Evolutionary conservation across 2,888 invertebrate genomes (phyloP).

Genomic region (Elaeidobius kamerunicus): DNA sequence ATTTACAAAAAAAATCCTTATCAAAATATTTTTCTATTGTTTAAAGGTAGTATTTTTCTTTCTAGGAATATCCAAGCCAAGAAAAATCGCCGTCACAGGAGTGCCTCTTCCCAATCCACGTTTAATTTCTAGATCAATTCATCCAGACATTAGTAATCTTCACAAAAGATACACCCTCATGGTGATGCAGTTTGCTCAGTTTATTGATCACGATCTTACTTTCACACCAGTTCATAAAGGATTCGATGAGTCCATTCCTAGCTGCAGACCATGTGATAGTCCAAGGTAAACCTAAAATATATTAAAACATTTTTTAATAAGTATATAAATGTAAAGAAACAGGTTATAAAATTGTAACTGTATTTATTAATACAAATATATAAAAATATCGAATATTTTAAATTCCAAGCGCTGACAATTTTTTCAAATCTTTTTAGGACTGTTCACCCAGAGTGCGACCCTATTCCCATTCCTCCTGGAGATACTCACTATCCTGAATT

Average conservation of each 20-base stretch:
- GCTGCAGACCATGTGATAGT: slow-evolving; percentile 87
- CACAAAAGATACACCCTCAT: slow-evolving; percentile 86
- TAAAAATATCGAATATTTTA: too few relatives aligned
- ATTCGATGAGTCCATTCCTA: slow-evolving; percentile 86
- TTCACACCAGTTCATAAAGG: slow-evolving; percentile 91
- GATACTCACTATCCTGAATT: slow-evolving; percentile 89
- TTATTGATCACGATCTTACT: slow-evolving; percentile 92
- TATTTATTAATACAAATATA: too few relatives aligned
- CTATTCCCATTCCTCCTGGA: slow-evolving; percentile 83
- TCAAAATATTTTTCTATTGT: too few relatives aligned
- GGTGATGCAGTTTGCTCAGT: slow-evolving; percentile 95
- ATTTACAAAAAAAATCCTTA: too few relatives aligned
- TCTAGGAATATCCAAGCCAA: slow-evolving; percentile 74
- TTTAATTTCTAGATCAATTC: slow-evolving; percentile 81
- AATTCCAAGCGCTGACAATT: too few relatives aligned
- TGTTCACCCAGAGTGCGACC: slow-evolving; percentile 92
- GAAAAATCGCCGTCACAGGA: slow-evolving; percentile 71
- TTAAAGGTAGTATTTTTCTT: too few relatives aligned
- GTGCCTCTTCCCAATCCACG: slow-evolving; percentile 80
- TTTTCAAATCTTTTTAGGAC: slow-evolving; percentile 56
- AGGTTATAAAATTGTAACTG: too few relatives aligned
- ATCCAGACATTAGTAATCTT: slow-evolving; percentile 87
- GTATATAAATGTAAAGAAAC: too few relatives aligned
- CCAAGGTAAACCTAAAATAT: slow-evolving; percentile 45
- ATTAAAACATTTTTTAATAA: too few relatives aligned